Conservation (phyloP, 2,797 vertebrate genomes). For the Meda fulgida region DNA sequence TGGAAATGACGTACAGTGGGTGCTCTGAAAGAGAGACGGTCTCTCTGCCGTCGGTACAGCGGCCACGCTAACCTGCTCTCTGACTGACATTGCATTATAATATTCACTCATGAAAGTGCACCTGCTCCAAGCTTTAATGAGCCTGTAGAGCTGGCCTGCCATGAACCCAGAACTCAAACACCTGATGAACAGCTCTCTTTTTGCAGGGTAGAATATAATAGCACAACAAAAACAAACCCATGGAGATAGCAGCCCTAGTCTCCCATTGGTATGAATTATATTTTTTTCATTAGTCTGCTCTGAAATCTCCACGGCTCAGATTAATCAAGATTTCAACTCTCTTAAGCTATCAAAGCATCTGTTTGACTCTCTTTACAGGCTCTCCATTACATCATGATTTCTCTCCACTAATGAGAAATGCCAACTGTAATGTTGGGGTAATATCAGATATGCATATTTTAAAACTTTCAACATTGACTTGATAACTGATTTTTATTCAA, state of each 20-base stretch:
- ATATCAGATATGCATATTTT: not conserved
- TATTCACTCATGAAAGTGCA: conserved; percentile 71
- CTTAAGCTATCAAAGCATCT: conserved; percentile 1
- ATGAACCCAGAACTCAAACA: conserved; percentile 63
- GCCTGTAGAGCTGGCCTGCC: conserved; percentile 64
- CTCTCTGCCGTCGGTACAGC: conserved; percentile 55
- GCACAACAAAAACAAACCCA: conserved; percentile 54
- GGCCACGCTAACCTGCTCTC: conserved; percentile 44
- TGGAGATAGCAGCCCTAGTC: conserved; percentile 58
- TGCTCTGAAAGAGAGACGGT: conserved; percentile 31
- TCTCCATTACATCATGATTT: conserved; percentile 1
- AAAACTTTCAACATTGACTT: not conserved
- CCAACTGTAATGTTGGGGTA: not conserved
- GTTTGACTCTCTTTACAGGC: not conserved
- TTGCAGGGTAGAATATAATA: conserved; percentile 60
- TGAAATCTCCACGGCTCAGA: conserved; percentile 43
- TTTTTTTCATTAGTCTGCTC: conserved; percentile 65
- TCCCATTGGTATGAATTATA: conserved; percentile 45
- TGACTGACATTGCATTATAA: conserved; percentile 68
- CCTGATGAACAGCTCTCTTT: conserved; percentile 61
- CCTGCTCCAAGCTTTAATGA: conserved; percentile 76
- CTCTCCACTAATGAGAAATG: not conserved
- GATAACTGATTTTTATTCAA: not conserved
- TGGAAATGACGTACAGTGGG: conserved; percentile 44
- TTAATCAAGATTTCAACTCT: conserved; percentile 48